Conservation (phyloP, 2,113 vertebrate species). For the Oryctolagus cuniculus region DNA sequence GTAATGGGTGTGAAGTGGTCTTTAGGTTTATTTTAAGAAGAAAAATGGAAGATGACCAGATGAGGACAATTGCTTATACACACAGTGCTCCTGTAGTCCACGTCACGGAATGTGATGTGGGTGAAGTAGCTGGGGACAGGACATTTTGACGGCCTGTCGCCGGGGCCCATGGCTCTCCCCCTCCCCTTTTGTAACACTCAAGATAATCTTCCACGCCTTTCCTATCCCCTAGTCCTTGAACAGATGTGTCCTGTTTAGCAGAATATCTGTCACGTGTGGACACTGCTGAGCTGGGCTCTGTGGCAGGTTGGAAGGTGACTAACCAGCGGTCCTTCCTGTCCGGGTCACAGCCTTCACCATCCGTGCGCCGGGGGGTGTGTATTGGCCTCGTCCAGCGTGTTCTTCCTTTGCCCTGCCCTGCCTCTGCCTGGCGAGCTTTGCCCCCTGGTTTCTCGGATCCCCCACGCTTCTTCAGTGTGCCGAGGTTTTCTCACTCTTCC, state of each 20-base stretch:
- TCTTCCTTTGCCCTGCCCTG: background rate
- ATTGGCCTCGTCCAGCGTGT: background rate
- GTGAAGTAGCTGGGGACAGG: background rate
- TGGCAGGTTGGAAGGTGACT: background rate
- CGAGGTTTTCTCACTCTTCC: background rate
- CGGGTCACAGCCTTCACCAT: background rate
- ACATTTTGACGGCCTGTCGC: background rate
- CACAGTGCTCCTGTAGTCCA: background rate
- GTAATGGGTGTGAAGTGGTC: background rate
- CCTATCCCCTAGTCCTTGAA: too few relatives aligned
- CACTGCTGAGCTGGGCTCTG: background rate
- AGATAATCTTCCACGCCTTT: background rate
- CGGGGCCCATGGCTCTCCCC: background rate
- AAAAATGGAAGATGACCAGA: background rate
- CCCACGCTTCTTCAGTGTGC: background rate
- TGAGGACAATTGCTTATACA: background rate
- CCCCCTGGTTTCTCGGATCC: background rate
- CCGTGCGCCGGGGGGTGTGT: too few relatives aligned
- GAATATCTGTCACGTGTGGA: background rate
- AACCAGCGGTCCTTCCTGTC: background rate
- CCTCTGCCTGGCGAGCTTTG: background rate
- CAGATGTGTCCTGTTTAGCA: background rate
- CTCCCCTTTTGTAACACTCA: too few relatives aligned
- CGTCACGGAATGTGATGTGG: fast-evolving
- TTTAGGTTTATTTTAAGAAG: background rate